phyloP scores from a whole-genome alignment of 2,113 vertebrate species.

The Podarcis muralis region DNA sequence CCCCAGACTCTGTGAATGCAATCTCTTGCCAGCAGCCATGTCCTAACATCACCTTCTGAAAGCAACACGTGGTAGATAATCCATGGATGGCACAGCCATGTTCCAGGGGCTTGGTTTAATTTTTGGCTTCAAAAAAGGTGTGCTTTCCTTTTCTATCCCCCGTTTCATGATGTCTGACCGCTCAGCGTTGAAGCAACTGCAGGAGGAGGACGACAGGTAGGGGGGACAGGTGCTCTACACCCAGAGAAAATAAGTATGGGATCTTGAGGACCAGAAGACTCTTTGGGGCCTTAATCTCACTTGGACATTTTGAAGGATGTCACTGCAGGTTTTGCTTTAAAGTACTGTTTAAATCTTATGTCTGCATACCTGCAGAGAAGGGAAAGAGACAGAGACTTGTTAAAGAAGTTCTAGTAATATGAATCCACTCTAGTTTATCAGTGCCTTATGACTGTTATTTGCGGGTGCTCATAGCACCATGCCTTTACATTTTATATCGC shows the following conservation, averaged over 20 bases:
- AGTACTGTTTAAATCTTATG: conserved; percentile 94
- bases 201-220: neutral
- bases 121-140: conserved; percentile 1
- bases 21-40: conserved; percentile 1
- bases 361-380: conserved; percentile 86
- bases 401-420: neutral
- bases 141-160: neutral
- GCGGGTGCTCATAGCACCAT: neutral
- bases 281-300: conserved; percentile 65
- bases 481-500: neutral
- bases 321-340: conserved; percentile 91
- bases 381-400: neutral
- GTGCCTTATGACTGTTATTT: neutral
- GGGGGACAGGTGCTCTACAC: conserved; percentile 6
- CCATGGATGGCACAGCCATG: neutral
- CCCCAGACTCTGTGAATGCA: neutral
- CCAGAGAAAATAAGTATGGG: conserved; percentile 37
- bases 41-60: conserved; percentile 18
- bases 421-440: neutral
- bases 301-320: conserved; percentile 86
- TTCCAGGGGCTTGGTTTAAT: conserved; percentile 6
- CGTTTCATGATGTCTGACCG: conserved; percentile 13
- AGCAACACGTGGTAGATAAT: neutral
- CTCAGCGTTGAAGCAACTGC: neutral
- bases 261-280: conserved; percentile 9